Evolutionary conservation across 2,797 vertebrate species (phyloP).

Genomic region (Anableps anableps): DNA sequence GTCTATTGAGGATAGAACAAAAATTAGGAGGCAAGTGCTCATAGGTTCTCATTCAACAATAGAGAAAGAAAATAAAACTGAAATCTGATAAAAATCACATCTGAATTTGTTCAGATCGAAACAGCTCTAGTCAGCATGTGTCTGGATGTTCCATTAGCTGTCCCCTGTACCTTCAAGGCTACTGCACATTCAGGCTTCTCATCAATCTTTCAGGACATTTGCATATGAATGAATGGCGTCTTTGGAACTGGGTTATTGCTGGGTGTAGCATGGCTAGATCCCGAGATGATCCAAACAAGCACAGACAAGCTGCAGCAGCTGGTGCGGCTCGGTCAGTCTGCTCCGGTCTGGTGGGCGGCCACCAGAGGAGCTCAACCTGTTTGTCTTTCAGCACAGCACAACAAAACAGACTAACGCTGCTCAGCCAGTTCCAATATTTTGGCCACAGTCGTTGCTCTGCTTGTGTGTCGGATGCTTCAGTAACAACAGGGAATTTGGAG

Average conservation of each 20-base stretch:
- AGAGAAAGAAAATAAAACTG: slow-evolving; percentile 15
- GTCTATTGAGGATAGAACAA: slow-evolving; percentile 36
- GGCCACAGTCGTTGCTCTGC: slow-evolving; percentile 46
- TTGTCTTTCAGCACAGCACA: slow-evolving; percentile 61
- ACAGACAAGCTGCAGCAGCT: slow-evolving; percentile 50
- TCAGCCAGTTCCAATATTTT: slow-evolving; percentile 37
- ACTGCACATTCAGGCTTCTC: slow-evolving; percentile 39
- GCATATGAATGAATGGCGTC: slow-evolving; percentile 43
- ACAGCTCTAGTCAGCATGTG: slow-evolving; percentile 25
- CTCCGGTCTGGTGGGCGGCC: slow-evolving; percentile 55
- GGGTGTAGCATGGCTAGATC: slow-evolving; percentile 53
- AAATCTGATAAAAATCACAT: slow-evolving; percentile 20
- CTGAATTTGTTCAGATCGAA: slow-evolving; percentile 32
- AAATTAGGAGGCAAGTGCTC: slow-evolving; percentile 32
- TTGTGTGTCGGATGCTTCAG: slow-evolving; percentile 58
- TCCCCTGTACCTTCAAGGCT: slow-evolving; percentile 44
- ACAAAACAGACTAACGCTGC: slow-evolving; percentile 49
- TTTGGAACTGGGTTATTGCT: slow-evolving; percentile 41
- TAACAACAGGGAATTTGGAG: slow-evolving; percentile 51
- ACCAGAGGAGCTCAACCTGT: slow-evolving; percentile 53
- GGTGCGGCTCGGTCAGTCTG: slow-evolving; percentile 43
- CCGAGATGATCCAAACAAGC: slow-evolving; percentile 53
- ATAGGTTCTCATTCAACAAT: slow-evolving; percentile 21
- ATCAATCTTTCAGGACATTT: slow-evolving; percentile 72
- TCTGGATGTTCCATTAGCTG: slow-evolving; percentile 59